Conservation (phyloP, 2,797 vertebrate species). For the Distichodus sexfasciatus region DNA sequence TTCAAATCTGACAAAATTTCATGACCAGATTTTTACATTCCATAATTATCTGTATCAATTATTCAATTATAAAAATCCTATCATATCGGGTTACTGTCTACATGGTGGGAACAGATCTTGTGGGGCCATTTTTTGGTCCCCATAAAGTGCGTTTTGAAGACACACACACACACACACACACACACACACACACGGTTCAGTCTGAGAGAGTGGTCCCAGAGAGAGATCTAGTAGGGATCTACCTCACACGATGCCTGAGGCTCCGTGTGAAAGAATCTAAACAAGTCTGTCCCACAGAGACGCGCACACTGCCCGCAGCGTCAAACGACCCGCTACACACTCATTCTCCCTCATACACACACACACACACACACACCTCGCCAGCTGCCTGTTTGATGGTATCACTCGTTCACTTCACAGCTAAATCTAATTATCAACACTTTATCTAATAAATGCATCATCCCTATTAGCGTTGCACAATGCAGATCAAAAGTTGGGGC, state of each 20-base stretch:
- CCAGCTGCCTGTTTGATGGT: conserved; percentile 73
- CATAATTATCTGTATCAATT: no score
- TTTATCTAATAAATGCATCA: conserved; percentile 65
- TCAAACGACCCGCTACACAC: conserved; percentile 82
- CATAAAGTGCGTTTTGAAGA: no score
- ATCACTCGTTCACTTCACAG: conserved; percentile 79
- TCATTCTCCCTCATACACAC: conserved; percentile 13
- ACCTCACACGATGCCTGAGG: conserved; percentile 79
- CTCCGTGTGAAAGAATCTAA: conserved; percentile 85
- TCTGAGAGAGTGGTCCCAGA: conserved; percentile 63
- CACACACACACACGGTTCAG: conserved; percentile 45
- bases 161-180: conserved; percentile 11
- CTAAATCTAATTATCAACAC: conserved; percentile 73
- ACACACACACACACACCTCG: conserved; percentile 50
- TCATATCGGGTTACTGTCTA: no score
- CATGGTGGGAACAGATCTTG: no score
- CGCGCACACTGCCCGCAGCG: conserved; percentile 72
- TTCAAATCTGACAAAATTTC: no score
- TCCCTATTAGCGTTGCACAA: conserved; percentile 65
- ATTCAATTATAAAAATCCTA: no score
- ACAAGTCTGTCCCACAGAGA: conserved; percentile 84
- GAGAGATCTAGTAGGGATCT: conserved; percentile 81
- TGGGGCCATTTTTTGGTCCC: no score
- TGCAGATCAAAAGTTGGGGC: conserved; percentile 70
- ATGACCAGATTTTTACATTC: no score